phyloP scores from a whole-genome alignment of 2,888 invertebrate species.

The Liopterus haemorrhoidalis region DNA sequence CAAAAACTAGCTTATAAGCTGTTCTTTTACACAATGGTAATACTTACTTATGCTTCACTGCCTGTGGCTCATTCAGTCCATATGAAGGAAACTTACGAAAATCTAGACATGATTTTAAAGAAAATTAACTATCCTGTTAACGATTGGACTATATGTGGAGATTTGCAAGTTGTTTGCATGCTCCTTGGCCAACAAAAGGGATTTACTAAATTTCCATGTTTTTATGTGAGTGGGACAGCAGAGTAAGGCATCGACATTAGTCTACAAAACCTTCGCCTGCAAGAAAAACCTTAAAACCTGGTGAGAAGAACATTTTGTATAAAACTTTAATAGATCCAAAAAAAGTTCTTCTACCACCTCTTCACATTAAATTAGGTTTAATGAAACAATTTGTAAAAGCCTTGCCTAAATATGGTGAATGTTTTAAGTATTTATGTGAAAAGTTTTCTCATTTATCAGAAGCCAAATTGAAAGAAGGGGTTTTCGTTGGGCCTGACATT shows the following conservation, averaged over 20 bases:
- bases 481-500: too few species aligned
- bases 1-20: too few species aligned
- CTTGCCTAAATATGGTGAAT: constrained; percentile 6
- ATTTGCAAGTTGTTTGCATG: constrained; percentile 10
- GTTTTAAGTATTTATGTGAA: constrained; percentile 8
- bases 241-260: constrained; percentile 13
- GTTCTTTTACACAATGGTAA: too few species aligned
- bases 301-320: background rate
- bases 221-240: too few species aligned
- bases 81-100: constrained; percentile 15
- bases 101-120: too few species aligned
- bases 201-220: too few species aligned
- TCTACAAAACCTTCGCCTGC: constrained; percentile 10
- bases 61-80: constrained; percentile 19
- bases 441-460: constrained; percentile 15
- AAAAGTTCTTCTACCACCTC: constrained; percentile 9
- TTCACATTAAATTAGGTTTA: too few species aligned
- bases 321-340: too few species aligned
- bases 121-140: too few species aligned
- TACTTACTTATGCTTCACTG: constrained; percentile 14
- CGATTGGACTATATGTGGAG: too few species aligned
- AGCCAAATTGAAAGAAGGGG: constrained; percentile 1
- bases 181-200: too few species aligned
- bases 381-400: too few species aligned
- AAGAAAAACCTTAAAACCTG: constrained; percentile 11